Percentiles rank a stretch among this genome's conserved stretches.
phyloP scores from a whole-genome alignment of 2,888 invertebrate genomes.

The Cerceris rybyensis region DNA sequence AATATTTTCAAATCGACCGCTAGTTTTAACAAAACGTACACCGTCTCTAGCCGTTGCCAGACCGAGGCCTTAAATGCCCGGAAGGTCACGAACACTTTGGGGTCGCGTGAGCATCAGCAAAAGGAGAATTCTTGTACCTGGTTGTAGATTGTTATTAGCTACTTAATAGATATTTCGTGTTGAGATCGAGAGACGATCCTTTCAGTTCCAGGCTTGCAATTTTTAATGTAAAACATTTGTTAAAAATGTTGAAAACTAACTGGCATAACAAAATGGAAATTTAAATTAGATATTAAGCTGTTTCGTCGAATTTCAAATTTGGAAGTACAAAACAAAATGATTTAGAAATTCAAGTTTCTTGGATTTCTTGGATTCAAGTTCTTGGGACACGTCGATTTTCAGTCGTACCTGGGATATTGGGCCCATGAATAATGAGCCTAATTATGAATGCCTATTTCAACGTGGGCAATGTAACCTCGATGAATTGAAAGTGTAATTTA shows the following conservation, averaged over 20 bases:
- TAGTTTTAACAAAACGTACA: constrained; percentile 15
- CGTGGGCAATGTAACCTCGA: no score
- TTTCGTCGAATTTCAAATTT: no score
- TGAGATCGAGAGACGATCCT: constrained; percentile 28
- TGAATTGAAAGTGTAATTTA: no score
- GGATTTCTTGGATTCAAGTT: background rate
- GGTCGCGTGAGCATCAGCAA: constrained; percentile 13
- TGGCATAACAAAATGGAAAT: no score
- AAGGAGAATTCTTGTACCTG: constrained; percentile 57
- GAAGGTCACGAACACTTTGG: constrained; percentile 14
- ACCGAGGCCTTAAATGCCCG: constrained; percentile 29
- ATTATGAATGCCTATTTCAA: no score
- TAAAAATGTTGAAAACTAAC: background rate
- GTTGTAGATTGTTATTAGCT: constrained; percentile 61
- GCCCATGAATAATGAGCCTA: no score
- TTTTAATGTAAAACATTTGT: background rate
- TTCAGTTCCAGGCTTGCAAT: constrained; percentile 22
- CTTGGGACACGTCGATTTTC: no score
- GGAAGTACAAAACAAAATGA: no score
- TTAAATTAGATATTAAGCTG: no score
- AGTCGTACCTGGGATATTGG: no score
- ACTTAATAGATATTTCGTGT: constrained; percentile 42
- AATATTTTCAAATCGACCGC: constrained; percentile 51
- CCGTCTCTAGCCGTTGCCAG: constrained; percentile 24
- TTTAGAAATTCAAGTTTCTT: no score